A percentile compares a stretch with the other conserved stretches of the same genome.
These are phyloP conservation scores for Frieseomelitta varia DNA, from an alignment of 1,140 invertebrate genomes.

Conservation along the genomic window DNA sequence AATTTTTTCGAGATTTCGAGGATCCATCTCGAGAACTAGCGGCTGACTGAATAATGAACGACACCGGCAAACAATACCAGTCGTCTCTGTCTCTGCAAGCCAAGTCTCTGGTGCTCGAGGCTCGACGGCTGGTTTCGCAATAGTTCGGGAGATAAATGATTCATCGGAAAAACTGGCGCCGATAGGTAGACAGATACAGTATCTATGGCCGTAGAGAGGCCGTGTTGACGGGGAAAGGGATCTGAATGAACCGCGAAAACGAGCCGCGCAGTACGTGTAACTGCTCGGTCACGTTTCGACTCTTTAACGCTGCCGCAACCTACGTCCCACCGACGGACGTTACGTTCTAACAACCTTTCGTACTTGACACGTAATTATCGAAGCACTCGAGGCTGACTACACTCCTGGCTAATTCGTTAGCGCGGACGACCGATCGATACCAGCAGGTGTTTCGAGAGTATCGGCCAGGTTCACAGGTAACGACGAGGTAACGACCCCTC, in stretches of 20 bases:
- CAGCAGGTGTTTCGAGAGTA: conserved; percentile 14
- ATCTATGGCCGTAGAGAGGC: no score
- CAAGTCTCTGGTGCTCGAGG: background rate
- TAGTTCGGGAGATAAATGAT: conserved; percentile 25
- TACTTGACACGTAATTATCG: conserved; percentile 61
- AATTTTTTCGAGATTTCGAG: conserved; percentile 34
- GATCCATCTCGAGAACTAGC: background rate
- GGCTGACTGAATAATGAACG: conserved; percentile 25
- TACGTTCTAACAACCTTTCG: conserved; percentile 57
- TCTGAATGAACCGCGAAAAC: conserved; percentile 34
- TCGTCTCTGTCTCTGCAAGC: background rate
- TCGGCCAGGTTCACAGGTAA: background rate
- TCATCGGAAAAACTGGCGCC: background rate
- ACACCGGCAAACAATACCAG: background rate
- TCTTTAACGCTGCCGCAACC: conserved; percentile 37
- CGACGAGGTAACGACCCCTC: conserved; percentile 2
- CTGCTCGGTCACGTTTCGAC: background rate
- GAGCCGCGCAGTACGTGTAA: background rate
- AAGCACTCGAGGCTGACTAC: conserved; percentile 17
- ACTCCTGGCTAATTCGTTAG: conserved; percentile 42
- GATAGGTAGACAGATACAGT: no score
- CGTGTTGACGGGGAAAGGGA: background rate
- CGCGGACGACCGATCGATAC: conserved; percentile 28
- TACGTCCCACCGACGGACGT: background rate
- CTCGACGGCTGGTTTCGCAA: background rate